Evolutionary conservation across 2,113 vertebrate species (phyloP).

Genomic region (Muntiacus muntjak): DNA sequence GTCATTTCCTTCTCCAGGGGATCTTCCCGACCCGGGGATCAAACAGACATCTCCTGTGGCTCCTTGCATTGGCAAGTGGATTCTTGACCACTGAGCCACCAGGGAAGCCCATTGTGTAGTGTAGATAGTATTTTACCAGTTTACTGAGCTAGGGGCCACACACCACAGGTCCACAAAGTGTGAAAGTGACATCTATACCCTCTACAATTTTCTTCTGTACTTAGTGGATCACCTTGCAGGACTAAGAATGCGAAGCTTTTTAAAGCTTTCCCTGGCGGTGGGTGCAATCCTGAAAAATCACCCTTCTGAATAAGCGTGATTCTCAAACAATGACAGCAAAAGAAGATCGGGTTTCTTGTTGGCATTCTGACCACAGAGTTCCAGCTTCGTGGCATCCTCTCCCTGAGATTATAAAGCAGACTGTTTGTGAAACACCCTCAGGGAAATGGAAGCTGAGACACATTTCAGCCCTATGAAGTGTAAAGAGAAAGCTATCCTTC

Average conservation of each 20-base stretch:
- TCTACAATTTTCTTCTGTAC: background rate
- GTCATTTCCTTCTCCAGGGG: background rate
- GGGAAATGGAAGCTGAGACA: constrained; percentile 2
- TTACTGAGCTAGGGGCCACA: background rate
- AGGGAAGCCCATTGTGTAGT: background rate
- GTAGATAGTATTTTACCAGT: background rate
- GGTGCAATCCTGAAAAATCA: background rate
- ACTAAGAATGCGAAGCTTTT: background rate
- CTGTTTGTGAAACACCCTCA: background rate
- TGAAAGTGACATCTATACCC: background rate
- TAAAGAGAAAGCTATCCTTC: background rate
- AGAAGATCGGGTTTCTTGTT: background rate
- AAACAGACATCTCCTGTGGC: background rate
- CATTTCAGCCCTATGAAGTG: background rate
- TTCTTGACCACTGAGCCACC: background rate
- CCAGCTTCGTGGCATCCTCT: background rate
- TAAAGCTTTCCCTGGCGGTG: background rate
- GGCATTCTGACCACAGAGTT: background rate
- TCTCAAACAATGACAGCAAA: background rate
- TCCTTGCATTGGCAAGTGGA: background rate
- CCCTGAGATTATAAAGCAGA: background rate
- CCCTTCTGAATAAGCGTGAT: background rate
- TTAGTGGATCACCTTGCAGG: background rate
- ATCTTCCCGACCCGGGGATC: background rate
- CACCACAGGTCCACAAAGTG: background rate